Evolutionary conservation across 2,113 vertebrate genomes (phyloP).

Genomic region (Otolemur garnettii): DNA sequence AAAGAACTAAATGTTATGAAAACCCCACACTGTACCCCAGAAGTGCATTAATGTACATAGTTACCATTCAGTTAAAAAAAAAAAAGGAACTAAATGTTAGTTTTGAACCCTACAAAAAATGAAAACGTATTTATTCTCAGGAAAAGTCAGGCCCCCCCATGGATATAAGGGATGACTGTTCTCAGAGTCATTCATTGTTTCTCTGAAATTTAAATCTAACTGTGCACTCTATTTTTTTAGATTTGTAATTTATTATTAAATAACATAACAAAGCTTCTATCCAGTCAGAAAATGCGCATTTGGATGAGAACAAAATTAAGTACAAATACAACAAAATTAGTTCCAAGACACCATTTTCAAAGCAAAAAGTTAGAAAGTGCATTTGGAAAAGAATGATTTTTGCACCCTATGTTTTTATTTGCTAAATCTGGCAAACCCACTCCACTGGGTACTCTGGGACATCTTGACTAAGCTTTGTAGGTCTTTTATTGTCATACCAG

Average conservation of each 20-base stretch:
- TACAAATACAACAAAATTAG: slow-evolving; percentile 88
- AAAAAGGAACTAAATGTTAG: not conserved
- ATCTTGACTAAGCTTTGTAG: not conserved
- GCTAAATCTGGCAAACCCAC: not conserved
- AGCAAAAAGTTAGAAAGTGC: slow-evolving; percentile 88
- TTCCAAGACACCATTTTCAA: slow-evolving; percentile 85
- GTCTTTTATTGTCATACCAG: not conserved
- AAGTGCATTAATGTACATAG: too few relatives aligned
- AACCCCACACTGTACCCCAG: too few relatives aligned
- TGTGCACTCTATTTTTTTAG: slow-evolving; percentile 68
- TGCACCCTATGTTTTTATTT: not conserved
- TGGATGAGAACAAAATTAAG: slow-evolving; percentile 89
- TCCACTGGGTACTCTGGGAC: not conserved
- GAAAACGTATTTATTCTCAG: slow-evolving; percentile 5
- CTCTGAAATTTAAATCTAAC: slow-evolving; percentile 28
- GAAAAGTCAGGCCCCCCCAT: not conserved
- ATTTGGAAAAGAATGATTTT: slow-evolving; percentile 82
- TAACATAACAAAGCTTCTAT: slow-evolving; percentile 91
- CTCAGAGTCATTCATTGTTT: slow-evolving; percentile 14
- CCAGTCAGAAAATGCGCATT: slow-evolving; percentile 90
- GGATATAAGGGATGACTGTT: not conserved
- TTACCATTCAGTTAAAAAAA: too few relatives aligned
- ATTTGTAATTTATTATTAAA: slow-evolving; percentile 93
- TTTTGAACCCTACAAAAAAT: not conserved
- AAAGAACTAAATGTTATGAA: slow-evolving; percentile 7